Conservation (phyloP, 2,888 invertebrate species). For the Oscheius sp. region DNA sequence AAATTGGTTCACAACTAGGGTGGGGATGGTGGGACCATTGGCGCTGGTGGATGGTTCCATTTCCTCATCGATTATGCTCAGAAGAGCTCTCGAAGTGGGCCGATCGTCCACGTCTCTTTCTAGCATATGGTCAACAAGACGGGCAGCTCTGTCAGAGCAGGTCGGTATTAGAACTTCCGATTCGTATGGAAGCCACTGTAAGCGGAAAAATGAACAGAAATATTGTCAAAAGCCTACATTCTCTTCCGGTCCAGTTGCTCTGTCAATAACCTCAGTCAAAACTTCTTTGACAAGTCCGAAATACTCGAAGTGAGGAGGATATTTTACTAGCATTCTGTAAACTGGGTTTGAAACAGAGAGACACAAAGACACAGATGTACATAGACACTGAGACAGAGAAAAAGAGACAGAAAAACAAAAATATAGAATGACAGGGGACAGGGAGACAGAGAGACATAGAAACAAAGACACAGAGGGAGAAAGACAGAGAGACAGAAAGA, state of each 20-base stretch:
- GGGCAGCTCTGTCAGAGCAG: constrained; percentile 52
- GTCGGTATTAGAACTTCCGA: constrained; percentile 55
- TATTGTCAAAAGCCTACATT: constrained; percentile 24
- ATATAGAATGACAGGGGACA: no score
- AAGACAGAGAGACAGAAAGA: background rate
- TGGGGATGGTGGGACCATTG: background rate
- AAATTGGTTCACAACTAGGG: background rate
- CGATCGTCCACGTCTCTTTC: constrained; percentile 46
- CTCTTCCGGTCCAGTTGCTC: constrained; percentile 45
- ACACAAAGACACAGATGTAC: background rate
- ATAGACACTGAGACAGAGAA: no score
- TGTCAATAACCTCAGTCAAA: constrained; percentile 50
- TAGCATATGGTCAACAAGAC: constrained; percentile 54
- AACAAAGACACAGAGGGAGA: background rate
- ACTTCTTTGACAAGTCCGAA: constrained; percentile 55
- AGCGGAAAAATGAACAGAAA: background rate
- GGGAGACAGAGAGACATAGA: background rate
- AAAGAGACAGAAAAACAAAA: background rate
- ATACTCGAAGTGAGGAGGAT: constrained; percentile 63
- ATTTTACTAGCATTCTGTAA: constrained; percentile 46
- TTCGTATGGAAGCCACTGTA: constrained; percentile 56
- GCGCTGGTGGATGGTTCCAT: constrained; percentile 16
- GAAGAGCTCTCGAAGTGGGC: constrained; percentile 38
- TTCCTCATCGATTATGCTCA: constrained; percentile 29
- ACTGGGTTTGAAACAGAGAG: background rate